Conservation (phyloP, 1,140 invertebrate species). For the Drosophila ogumai region DNA sequence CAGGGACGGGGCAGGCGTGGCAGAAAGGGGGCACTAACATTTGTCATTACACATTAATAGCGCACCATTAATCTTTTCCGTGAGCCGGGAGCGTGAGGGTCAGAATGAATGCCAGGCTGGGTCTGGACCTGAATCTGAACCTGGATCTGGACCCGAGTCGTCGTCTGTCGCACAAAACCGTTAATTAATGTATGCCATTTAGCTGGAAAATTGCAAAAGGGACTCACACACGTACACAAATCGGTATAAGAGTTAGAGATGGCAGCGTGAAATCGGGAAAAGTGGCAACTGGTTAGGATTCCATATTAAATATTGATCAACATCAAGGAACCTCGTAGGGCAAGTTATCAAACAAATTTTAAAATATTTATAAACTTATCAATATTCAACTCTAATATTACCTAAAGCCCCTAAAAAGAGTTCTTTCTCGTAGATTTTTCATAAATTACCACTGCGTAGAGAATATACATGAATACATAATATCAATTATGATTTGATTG, state of each 20-base stretch:
- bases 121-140: constrained; percentile 50
- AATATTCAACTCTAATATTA: background rate
- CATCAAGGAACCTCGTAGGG: background rate
- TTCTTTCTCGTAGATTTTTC: no score
- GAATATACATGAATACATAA: no score
- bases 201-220: constrained; percentile 81
- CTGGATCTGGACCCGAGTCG: constrained; percentile 64
- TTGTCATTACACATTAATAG: constrained; percentile 84
- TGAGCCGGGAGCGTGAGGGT: constrained; percentile 61
- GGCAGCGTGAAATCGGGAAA: constrained; percentile 2
- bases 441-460: no score
- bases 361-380: background rate
- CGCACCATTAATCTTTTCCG: constrained; percentile 80
- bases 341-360: background rate
- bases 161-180: constrained; percentile 66
- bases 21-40: constrained; percentile 65
- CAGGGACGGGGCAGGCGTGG: background rate
- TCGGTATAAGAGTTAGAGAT: constrained; percentile 21
- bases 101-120: constrained; percentile 35
- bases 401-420: no score
- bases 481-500: no score
- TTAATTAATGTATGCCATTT: constrained; percentile 84
- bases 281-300: background rate
- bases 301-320: background rate
- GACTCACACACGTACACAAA: constrained; percentile 33